Evolutionary conservation across 2,888 invertebrate genomes (phyloP), one percentile per base, ranked within the genome.

Genomic region (Epinotia brunnichana): DNA sequence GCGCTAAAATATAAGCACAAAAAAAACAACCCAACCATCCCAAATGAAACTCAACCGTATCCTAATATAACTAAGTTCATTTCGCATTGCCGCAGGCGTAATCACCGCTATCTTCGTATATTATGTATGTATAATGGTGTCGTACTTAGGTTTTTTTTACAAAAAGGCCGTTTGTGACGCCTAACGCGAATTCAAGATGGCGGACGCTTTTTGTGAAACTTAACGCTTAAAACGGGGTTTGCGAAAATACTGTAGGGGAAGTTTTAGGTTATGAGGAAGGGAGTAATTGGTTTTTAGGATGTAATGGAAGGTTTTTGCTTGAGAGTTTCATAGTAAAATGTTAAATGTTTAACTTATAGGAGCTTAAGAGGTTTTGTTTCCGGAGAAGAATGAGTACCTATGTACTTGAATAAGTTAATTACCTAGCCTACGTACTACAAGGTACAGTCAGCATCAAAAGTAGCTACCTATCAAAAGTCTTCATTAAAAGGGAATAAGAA

Each of bases 141-240:
- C 69, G 70, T 67, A 74, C 66, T 70, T 74, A 70, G 56, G 63
- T 61, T 64, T 74, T 72, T 73, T 73, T 73, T 54, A 59, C 60
- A 71, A 67, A 74, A 69, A 74, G 70, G 74, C 68, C 74, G 74
- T 68, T 71, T 74, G 70, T 67, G 70, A 74, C 67, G 74, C 74
- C 70, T 70, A 70, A 72, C 67, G 73, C 73, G 73, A 63, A 73
- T 63, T 13, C 67, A 74, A 74, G 74, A 74, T 74, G 74, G 74
- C 74, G 24, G 67, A 3, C 59, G 64, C 41, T 73, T 73, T 72
- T 73, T 63, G 73, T 63, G 57, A 68, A 73, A 68, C 62, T 73
- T 68, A 24, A 54, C 73, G 68, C 41, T 69, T 62, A 57, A 57
- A 64, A 62, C 59, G 54, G 56, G 59, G 59, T 48, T 62, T 57